Evolutionary conservation across 1,140 invertebrate species (phyloP).

Genomic region (Schmidtea mediterranea): DNA sequence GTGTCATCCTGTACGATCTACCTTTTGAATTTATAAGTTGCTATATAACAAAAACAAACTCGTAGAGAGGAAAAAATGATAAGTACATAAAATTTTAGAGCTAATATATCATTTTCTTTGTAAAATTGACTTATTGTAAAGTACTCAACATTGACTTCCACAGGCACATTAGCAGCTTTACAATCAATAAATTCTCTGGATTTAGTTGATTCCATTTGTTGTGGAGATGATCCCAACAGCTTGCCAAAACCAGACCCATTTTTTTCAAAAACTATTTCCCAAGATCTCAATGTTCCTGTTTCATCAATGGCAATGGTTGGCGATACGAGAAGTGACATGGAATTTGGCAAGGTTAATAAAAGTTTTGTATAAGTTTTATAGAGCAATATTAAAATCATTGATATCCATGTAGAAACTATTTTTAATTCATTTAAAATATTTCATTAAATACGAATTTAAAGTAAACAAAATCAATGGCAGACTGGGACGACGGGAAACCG

Average conservation of each 20-base stretch:
- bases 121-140: too few species aligned
- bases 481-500: too few species aligned
- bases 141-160: not conserved
- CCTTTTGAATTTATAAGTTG: too few species aligned
- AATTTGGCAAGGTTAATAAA: not conserved
- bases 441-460: too few species aligned
- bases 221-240: conserved; percentile 26
- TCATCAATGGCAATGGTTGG: conserved; percentile 27
- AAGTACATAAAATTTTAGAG: too few species aligned
- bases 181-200: conserved; percentile 2
- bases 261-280: conserved; percentile 28
- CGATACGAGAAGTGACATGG: conserved; percentile 18
- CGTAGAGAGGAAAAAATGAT: too few species aligned
- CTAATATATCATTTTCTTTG: too few species aligned
- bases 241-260: conserved; percentile 28
- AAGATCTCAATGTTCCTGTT: conserved; percentile 21
- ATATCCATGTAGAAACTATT: too few species aligned
- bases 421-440: too few species aligned
- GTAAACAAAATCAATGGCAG: too few species aligned
- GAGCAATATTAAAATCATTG: conserved; percentile 23
- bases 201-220: conserved; percentile 25
- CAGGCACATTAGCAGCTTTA: not conserved
- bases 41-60: too few species aligned
- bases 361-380: conserved; percentile 25
- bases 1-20: too few species aligned